phyloP scores from a whole-genome alignment of 2,888 invertebrate species.

The Thelaira solivaga region DNA sequence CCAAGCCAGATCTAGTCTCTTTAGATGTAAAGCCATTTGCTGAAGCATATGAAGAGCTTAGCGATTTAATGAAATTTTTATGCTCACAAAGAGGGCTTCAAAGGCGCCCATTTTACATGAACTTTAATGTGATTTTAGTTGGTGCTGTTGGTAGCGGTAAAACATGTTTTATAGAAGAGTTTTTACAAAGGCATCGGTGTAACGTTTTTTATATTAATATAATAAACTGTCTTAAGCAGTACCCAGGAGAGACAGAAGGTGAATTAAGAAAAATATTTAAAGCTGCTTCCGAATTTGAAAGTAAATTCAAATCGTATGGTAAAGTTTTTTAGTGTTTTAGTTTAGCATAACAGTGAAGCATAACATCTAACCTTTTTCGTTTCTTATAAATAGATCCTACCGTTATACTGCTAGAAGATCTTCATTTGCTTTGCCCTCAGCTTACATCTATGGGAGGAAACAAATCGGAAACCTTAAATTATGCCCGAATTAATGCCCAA shows the following conservation, averaged over 20 bases:
- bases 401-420: constrained; percentile 77
- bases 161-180: constrained; percentile 78
- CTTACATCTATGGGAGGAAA: constrained; percentile 56
- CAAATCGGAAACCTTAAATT: constrained; percentile 70
- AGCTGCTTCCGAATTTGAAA: constrained; percentile 72
- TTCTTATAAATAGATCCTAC: constrained; percentile 69
- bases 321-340: constrained; percentile 18
- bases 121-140: constrained; percentile 68
- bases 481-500: constrained; percentile 76
- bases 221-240: constrained; percentile 74
- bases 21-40: constrained; percentile 67
- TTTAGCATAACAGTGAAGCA: not conserved
- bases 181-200: constrained; percentile 77
- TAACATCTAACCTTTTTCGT: not conserved
- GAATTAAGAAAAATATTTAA: constrained; percentile 77
- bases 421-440: constrained; percentile 77
- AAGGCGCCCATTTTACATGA: constrained; percentile 18
- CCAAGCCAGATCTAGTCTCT: not conserved
- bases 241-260: constrained; percentile 79
- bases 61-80: constrained; percentile 65
- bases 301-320: constrained; percentile 68
- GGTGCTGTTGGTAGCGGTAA: constrained; percentile 81
- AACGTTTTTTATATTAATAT: constrained; percentile 76
- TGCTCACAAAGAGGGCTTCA: constrained; percentile 69
- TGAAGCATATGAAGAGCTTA: constrained; percentile 66